Evolutionary conservation across 2,888 invertebrate genomes (phyloP).

Genomic region (Oligia latruncula): DNA sequence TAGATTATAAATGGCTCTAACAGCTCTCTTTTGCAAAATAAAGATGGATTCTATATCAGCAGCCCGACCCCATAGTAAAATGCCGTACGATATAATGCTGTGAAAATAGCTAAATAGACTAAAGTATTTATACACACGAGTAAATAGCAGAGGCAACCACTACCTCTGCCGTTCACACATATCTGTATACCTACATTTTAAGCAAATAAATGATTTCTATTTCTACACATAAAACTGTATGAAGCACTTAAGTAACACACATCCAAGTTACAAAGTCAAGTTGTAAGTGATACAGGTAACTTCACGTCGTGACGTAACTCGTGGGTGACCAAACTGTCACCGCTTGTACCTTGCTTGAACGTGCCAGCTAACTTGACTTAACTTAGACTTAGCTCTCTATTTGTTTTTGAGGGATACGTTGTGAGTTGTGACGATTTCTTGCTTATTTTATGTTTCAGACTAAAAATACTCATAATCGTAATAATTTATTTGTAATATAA

Average conservation of each 20-base stretch:
- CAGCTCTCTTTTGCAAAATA: too few species aligned
- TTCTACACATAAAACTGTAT: background rate
- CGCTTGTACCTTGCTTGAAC: constrained; percentile 23
- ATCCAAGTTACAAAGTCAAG: constrained; percentile 19
- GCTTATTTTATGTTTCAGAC: background rate
- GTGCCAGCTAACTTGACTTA: constrained; percentile 24
- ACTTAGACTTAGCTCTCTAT: constrained; percentile 15
- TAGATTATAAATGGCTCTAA: too few species aligned
- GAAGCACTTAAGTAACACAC: background rate
- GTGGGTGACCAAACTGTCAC: constrained; percentile 51
- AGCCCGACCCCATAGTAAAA: too few species aligned
- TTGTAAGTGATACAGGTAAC: constrained; percentile 51
- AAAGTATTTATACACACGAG: too few species aligned
- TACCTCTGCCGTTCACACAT: too few species aligned
- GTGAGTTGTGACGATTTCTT: background rate
- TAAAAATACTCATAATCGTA: background rate
- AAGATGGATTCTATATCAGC: too few species aligned
- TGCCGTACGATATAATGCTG: too few species aligned
- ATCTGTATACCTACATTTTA: too few species aligned
- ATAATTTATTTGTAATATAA: background rate
- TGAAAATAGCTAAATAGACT: too few species aligned
- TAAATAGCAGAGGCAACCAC: too few species aligned
- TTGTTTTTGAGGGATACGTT: constrained; percentile 13
- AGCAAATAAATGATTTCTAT: background rate
- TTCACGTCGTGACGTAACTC: constrained; percentile 33